Evolutionary conservation across 2,888 invertebrate species (phyloP), one percentile per base, ranked within the genome.

Genomic region (Sicus ferrugineus): DNA sequence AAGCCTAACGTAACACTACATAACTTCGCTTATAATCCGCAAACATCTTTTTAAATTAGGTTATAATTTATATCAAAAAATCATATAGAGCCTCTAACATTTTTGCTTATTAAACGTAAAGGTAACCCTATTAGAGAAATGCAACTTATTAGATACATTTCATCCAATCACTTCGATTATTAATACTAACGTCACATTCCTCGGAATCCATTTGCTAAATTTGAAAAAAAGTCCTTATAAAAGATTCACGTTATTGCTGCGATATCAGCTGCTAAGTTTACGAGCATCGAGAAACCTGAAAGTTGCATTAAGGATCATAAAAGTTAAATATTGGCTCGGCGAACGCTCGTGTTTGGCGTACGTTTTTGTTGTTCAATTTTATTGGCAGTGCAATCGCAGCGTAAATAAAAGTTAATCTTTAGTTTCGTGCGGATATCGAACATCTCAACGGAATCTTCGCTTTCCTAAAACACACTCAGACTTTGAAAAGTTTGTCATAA

Each of bases 291-390:
- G 65, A 34, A 54, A 54, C 30, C 28, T 26, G 26, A 65, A 65
- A 65, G 38, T 38, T 54, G 65, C 54, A 54, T 65, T 65, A 65
- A 65, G 65, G 54, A 54, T 26, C 21, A 65, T 54, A 54, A 54
- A 65, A 52, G 7, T 48, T 42, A 38, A 26, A 38, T 26, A 54
- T 34, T 52, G 52, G 56, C 23, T 30, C 58, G n/a, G 31, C 7
- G 1, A 30, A 19, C 66, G 30, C 66, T 42, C 66, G 66, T 66
- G 66, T 66, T 66, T 66, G 66, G 66, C 66, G 34, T 56, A 66
- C 66, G 66, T 66, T 34, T 56, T 66, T 52, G 50, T 19, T 5
- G 19, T 52, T 48, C 34, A 28, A 4, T 38, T 38, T 56, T 66
- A 52, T 38, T 52, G 14, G n/a, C 30, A 31, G 52, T 42, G 38